A percentile compares a stretch with the other conserved stretches of the same genome.
These are phyloP conservation scores for Percina caprodes DNA, from an alignment of 2,113 vertebrate species.

Conservation along the genomic window DNA sequence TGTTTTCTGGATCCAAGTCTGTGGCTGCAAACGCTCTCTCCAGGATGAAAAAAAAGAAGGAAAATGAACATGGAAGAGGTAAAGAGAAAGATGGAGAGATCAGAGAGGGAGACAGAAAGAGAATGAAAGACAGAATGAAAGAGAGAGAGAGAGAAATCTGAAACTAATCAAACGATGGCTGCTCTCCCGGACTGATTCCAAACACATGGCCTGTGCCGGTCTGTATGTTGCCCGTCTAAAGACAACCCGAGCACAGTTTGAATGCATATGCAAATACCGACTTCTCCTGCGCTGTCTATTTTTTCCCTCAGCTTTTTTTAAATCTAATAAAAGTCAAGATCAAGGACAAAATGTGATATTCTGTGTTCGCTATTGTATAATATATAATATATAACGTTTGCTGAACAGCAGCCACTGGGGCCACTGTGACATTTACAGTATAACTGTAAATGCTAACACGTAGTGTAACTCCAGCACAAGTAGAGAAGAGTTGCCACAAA, in stretches of 20 bases:
- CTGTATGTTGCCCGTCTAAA: conserved; percentile 8
- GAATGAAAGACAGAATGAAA: conserved; percentile 1
- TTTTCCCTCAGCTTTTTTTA: not conserved
- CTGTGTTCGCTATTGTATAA: not conserved
- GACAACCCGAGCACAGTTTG: not conserved
- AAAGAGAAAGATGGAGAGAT: conserved; percentile 21
- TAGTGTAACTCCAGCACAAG: no score
- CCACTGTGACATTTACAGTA: no score
- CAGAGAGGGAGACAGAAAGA: conserved; percentile 14
- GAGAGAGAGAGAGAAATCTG: conserved; percentile 48
- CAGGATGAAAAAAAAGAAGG: conserved; percentile 10
- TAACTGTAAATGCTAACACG: no score
- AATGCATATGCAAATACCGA: conserved; percentile 3
- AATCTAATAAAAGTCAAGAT: not conserved
- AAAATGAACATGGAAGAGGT: conserved; percentile 17
- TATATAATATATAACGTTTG: no score
- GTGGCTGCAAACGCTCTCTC: conserved; percentile 34
- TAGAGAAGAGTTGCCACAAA: no score
- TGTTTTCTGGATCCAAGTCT: conserved; percentile 41
- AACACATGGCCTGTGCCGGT: conserved; percentile 42
- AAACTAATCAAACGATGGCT: conserved; percentile 56
- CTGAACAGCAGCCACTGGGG: no score
- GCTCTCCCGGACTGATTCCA: conserved; percentile 62
- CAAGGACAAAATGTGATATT: not conserved
- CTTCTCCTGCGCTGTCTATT: not conserved